Base-by-base conservation (phyloP, 2,888 invertebrate genomes). In the Aphelenchoides bicaudatus region DNA sequence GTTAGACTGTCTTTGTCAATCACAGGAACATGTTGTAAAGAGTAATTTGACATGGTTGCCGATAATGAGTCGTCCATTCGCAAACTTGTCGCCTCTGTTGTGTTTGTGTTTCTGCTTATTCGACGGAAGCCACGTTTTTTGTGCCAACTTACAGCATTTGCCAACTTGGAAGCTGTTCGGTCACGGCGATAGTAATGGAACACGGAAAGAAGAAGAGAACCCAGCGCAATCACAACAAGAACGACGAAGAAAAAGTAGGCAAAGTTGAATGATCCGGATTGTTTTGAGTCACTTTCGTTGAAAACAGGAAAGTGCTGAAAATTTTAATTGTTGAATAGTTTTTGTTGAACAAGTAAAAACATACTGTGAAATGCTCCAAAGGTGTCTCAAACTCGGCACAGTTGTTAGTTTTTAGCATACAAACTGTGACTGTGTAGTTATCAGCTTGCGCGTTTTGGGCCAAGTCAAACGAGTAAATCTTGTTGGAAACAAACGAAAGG, bases 1-100 rank as follows among this genome's bases (percentile, higher is more conserved):
- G 66, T 56, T 21, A 77, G 63, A 13, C 63, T 53, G 16, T 68
- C 68, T 31, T 66, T 58, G 16, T 70, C 66, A 52, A 77, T 74
- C 37, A 70, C 39, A 2, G 66, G 68, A 10, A 68, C 64, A 38
- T 72, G 64, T 19, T 69, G 69, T 2, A 47, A 25, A n/a, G 53
- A 55, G 39, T 59, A 59, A 27, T 59, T 62, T 3, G 55, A 54
- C 10, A 54, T 16, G n/a, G 56, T 56, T 10, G 56, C 43, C 16
- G 23, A 56, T 5, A 51, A 10, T 30, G 28, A 34, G 27, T 30
- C 23, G 29, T 27, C 31, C 3, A 23, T 19, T 21, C 51, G 19
- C 8, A 39, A 39, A 19, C 64, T 64, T 30, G 70, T 66, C 43
- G 68, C 66, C 16, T 70, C 69, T 13, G 66, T 66, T 16, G 54